Evolutionary conservation across 1,140 invertebrate species (phyloP).

Genomic region (Drosophila bocqueti): DNA sequence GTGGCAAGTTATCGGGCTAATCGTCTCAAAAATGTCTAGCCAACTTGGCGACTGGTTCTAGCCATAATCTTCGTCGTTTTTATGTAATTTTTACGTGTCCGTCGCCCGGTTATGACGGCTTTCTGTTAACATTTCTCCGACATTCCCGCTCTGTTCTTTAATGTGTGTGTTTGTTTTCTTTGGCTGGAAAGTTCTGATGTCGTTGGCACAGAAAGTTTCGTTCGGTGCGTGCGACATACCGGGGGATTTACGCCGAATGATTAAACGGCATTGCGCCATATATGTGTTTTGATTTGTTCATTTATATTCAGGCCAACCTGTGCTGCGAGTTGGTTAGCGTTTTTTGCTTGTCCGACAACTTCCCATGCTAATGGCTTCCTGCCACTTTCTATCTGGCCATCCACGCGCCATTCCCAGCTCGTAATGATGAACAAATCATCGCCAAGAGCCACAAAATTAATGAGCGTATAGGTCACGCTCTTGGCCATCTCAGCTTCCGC

Average conservation of each 20-base stretch:
- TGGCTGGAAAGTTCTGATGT: conserved; percentile 59
- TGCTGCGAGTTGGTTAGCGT: conserved; percentile 6
- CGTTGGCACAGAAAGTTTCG: conserved; percentile 56
- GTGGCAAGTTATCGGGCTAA: conserved; percentile 37
- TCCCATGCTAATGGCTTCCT: conserved; percentile 59
- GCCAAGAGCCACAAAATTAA: conserved; percentile 49
- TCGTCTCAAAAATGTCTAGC: conserved; percentile 22
- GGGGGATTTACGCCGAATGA: conserved; percentile 35
- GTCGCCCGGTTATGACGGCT: conserved; percentile 42
- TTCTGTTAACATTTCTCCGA: conserved; percentile 48
- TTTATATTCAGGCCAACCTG: conserved; percentile 67
- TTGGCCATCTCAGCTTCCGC: conserved; percentile 62
- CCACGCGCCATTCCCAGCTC: conserved; percentile 46
- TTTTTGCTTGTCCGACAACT: conserved; percentile 47
- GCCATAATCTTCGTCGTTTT: conserved; percentile 35
- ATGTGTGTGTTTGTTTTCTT: conserved; percentile 21
- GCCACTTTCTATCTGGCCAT: conserved; percentile 53
- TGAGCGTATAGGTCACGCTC: conserved; percentile 71
- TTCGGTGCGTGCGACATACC: conserved; percentile 45
- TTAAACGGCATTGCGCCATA: conserved; percentile 55
- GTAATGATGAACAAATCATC: conserved; percentile 62
- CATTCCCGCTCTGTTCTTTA: conserved; percentile 23
- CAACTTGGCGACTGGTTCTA: conserved; percentile 31
- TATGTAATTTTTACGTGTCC: conserved; percentile 63
- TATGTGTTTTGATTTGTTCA: conserved; percentile 67